These are phyloP conservation scores for Amblyteles armatorius DNA, from an alignment of 2,888 invertebrate species.

Conservation along the genomic window DNA sequence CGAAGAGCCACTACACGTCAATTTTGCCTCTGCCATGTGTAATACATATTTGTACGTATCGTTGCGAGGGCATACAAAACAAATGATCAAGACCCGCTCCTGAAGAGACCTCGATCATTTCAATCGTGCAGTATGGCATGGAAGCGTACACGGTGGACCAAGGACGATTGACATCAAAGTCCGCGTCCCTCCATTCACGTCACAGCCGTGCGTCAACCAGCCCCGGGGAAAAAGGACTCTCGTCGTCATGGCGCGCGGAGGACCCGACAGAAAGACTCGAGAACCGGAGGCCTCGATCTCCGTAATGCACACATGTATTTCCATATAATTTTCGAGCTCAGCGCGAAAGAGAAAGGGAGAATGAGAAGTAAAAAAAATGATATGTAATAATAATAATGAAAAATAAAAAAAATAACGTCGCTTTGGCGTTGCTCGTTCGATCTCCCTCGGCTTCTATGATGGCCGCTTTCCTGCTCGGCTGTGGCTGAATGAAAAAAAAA, in stretches of 20 bases:
- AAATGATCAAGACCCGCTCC: conserved; percentile 36
- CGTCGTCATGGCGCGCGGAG: conserved; percentile 36
- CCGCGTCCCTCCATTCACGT: conserved; percentile 65
- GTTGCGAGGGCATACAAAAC: conserved; percentile 20
- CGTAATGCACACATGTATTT: conserved; percentile 23
- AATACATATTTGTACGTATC: conserved; percentile 5
- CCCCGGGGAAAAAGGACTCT: conserved; percentile 63
- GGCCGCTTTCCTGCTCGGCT: conserved; percentile 81
- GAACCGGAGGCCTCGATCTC: conserved; percentile 44
- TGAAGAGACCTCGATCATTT: conserved; percentile 45
- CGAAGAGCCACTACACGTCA: background rate
- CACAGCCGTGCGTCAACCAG: conserved; percentile 63
- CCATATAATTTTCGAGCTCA: conserved; percentile 59
- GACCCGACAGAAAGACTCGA: conserved; percentile 30
- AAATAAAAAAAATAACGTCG: conserved; percentile 38
- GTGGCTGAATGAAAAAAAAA: conserved; percentile 65
- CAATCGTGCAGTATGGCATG: conserved; percentile 36
- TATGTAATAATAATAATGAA: conserved; percentile 8
- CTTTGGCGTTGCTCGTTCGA: conserved; percentile 67
- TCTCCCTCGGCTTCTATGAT: conserved; percentile 75
- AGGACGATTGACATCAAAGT: conserved; percentile 69
- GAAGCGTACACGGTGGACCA: conserved; percentile 52
- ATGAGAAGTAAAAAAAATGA: conserved; percentile 56
- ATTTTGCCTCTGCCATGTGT: background rate
- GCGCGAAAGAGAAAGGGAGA: conserved; percentile 70